phyloP scores from a whole-genome alignment of 2,113 vertebrate species.

The Crotalus tigris region DNA sequence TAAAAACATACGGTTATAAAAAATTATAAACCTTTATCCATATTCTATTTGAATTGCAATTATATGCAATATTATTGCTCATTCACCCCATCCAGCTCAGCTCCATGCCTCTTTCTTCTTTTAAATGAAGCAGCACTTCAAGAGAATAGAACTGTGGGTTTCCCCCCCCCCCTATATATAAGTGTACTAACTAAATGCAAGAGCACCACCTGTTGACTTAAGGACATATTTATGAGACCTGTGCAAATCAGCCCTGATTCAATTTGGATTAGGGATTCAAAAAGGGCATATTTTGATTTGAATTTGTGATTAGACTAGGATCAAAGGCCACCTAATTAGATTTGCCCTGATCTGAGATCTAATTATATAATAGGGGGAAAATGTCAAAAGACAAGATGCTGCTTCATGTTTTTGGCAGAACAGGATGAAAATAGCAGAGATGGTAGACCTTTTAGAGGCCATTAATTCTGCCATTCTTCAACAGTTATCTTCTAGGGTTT shows the following conservation, averaged over 20 bases:
- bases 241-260: neutral
- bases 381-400: neutral
- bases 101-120: neutral
- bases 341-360: neutral
- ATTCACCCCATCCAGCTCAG: neutral
- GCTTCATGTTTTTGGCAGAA: neutral
- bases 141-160: neutral
- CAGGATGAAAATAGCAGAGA: neutral
- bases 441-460: neutral
- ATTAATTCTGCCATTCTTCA: neutral
- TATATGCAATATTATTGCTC: neutral
- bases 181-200: constrained; percentile 11
- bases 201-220: constrained; percentile 17
- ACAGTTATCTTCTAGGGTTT: neutral
- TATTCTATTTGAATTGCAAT: neutral
- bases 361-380: neutral
- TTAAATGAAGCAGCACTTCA: constrained; percentile 22
- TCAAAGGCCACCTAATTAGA: neutral
- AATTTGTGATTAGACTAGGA: neutral
- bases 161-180: neutral
- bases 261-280: neutral
- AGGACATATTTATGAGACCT: neutral
- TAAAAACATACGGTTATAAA: neutral
- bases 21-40: neutral
- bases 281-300: neutral